These are phyloP conservation scores for Whitmania pigra DNA, from an alignment of 1,140 invertebrate genomes.

Conservation along the genomic window DNA sequence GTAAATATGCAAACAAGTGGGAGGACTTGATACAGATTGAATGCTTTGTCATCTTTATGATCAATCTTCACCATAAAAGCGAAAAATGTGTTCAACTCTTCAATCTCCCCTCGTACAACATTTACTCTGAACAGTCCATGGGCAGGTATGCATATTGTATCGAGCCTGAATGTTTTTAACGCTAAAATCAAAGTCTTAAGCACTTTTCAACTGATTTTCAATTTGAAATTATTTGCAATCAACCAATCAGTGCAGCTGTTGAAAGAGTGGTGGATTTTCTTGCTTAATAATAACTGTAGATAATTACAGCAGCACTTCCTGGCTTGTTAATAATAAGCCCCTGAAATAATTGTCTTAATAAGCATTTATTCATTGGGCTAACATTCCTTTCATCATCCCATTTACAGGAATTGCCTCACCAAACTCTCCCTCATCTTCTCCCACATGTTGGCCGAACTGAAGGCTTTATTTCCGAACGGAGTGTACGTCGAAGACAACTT, in stretches of 20 bases:
- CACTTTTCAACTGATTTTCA: no score
- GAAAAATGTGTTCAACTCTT: constrained; percentile 96
- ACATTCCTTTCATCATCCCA: no score
- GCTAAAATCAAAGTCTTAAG: no score
- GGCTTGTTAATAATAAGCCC: no score
- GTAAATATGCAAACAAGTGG: constrained; percentile 89
- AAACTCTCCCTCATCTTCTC: constrained; percentile 97
- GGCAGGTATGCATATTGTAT: constrained; percentile 49
- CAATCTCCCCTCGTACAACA: constrained; percentile 80
- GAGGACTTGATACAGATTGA: constrained; percentile 70
- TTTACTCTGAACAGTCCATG: constrained; percentile 93
- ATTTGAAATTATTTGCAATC: no score
- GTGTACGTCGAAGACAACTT: constrained; percentile 92
- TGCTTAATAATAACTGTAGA: no score
- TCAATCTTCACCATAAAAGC: constrained; percentile 92
- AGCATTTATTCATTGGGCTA: no score
- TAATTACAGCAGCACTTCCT: no score
- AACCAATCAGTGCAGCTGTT: no score
- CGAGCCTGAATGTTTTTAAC: no score
- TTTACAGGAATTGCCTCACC: constrained; percentile 74
- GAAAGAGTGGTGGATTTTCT: no score
- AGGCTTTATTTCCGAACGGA: constrained; percentile 89
- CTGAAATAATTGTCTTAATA: no score
- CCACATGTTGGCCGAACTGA: constrained; percentile 97
- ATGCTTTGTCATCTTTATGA: constrained; percentile 94